phyloP scores from a whole-genome alignment of 30 jellyfish, hydroid and myxozoan species.

The Chironex yamaguchii region DNA sequence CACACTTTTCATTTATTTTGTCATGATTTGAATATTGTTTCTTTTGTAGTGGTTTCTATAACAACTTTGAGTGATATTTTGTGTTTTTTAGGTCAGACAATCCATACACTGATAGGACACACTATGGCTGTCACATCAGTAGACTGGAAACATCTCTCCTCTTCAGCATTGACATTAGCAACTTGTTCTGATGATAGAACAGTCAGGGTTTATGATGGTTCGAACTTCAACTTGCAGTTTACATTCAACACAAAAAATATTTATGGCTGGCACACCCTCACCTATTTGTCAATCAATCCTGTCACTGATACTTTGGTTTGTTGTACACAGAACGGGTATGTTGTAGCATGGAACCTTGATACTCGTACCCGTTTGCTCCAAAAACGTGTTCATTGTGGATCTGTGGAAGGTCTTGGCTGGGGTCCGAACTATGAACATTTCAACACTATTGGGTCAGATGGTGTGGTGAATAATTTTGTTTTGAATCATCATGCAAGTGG shows the following conservation, averaged over 20 bases:
- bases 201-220: slow-evolving; percentile 79
- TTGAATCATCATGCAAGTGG: too few species aligned
- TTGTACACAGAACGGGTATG: slow-evolving; percentile 92
- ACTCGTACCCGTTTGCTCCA: slow-evolving; percentile 25
- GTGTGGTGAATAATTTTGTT: slow-evolving; percentile 69
- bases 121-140: slow-evolving; percentile 94
- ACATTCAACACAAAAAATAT: slow-evolving; percentile 56
- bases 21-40: too few species aligned
- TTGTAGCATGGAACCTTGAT: slow-evolving; percentile 75
- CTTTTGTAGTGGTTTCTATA: too few species aligned
- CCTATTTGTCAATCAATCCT: slow-evolving; percentile 77
- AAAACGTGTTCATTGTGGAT: slow-evolving; percentile 84
- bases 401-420: slow-evolving; percentile 91
- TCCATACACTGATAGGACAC: slow-evolving; percentile 84
- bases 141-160: slow-evolving; percentile 77
- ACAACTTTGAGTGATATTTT: too few species aligned
- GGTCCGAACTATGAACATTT: slow-evolving; percentile 2
- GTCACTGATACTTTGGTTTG: slow-evolving; percentile 51
- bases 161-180: slow-evolving; percentile 43
- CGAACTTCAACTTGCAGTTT: slow-evolving; percentile 43
- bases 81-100: too few species aligned
- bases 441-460: slow-evolving; percentile 87
- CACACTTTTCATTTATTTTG: too few species aligned
- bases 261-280: slow-evolving; percentile 94
- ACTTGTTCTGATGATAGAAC: slow-evolving; percentile 99